Percentiles rank a stretch among this genome's conserved stretches.
phyloP scores from a whole-genome alignment of 2,888 invertebrate species.

The Dyspetes luteomarginatus region DNA sequence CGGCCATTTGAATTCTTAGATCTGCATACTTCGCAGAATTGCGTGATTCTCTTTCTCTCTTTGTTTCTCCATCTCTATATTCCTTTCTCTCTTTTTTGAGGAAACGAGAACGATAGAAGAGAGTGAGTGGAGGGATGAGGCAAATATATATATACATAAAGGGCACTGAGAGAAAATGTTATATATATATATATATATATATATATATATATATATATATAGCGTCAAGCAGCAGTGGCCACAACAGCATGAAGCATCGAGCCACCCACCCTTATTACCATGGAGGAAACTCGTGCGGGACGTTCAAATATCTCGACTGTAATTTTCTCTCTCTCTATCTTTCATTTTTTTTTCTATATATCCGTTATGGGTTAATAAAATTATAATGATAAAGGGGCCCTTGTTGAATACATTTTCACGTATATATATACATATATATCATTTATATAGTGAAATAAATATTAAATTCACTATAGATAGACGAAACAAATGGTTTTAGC shows the following conservation, averaged over 20 bases:
- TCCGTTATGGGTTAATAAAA: slow-evolving; percentile 81
- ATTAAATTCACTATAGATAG: too few relatives aligned
- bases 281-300: slow-evolving; percentile 62
- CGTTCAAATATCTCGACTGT: slow-evolving; percentile 77
- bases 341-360: slow-evolving; percentile 21
- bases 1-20: slow-evolving; percentile 83
- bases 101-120: slow-evolving; percentile 23
- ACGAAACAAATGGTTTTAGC: too few relatives aligned
- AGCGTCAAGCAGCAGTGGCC: slow-evolving; percentile 48
- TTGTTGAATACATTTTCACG: slow-evolving; percentile 59
- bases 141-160: slow-evolving; percentile 40
- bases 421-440: too few relatives aligned
- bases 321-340: slow-evolving; percentile 52
- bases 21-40: slow-evolving; percentile 83
- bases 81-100: too few relatives aligned
- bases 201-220: slow-evolving; percentile 29
- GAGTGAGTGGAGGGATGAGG: slow-evolving; percentile 40
- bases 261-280: slow-evolving; percentile 63
- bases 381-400: slow-evolving; percentile 74
- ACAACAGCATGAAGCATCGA: slow-evolving; percentile 39
- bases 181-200: too few relatives aligned
- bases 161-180: slow-evolving; percentile 18
- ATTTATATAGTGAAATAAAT: not conserved
- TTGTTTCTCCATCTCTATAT: slow-evolving; percentile 5
- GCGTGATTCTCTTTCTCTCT: slow-evolving; percentile 72